These are phyloP conservation scores for Cryptomyrus ogoouensis DNA, from an alignment of 2,113 vertebrate species.

Conservation along the genomic window DNA sequence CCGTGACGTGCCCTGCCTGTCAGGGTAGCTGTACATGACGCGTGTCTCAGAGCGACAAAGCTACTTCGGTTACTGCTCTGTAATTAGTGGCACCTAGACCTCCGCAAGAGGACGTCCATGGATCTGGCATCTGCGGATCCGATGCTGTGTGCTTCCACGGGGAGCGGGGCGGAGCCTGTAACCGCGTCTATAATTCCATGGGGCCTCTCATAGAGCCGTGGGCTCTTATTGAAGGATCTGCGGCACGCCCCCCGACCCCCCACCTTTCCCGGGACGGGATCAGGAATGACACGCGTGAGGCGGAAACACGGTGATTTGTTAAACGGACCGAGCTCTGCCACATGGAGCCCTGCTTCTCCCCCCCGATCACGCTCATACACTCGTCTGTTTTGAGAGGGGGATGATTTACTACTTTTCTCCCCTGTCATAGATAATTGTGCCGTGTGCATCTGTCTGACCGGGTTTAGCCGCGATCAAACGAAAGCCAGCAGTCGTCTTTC, in stretches of 20 bases:
- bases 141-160: background rate
- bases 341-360: background rate
- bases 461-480: conserved; percentile 78
- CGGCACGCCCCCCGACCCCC: background rate
- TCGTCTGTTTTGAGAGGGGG: conserved; percentile 19
- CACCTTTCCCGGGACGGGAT: background rate
- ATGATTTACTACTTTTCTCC: conserved; percentile 68
- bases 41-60: background rate
- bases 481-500: conserved; percentile 78
- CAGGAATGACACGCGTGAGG: background rate
- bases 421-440: conserved; percentile 77
- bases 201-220: background rate
- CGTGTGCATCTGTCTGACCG: conserved; percentile 68
- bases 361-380: background rate
- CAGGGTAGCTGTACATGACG: background rate
- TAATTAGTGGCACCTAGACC: background rate
- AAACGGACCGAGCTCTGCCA: background rate
- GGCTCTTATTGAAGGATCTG: background rate
- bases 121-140: background rate
- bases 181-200: background rate
- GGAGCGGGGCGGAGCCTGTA: background rate
- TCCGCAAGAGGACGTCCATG: background rate
- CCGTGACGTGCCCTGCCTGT: background rate
- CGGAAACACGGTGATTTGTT: background rate
- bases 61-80: background rate